Evolutionary conservation across 2,888 invertebrate species (phyloP), one percentile per base, ranked within the genome.

Genomic region (Eristalinus aeneus): DNA sequence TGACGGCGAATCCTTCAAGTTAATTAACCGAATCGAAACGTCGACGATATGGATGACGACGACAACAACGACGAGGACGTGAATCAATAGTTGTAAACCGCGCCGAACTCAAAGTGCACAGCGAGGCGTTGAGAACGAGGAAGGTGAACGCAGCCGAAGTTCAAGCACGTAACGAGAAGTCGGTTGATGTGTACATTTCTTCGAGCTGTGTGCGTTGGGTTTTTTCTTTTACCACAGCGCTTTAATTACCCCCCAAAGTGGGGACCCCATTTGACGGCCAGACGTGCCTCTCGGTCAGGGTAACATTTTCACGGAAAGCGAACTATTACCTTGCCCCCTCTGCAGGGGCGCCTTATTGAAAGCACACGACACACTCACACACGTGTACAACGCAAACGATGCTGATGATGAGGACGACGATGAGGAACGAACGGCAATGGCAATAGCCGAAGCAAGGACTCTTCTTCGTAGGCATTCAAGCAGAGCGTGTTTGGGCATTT

Each of bases 261-360:
- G 27, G 60, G 34, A 68, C 34, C 36, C 63, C 56, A 71, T 64
- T 84, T 74, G 73, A 78, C 65, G 74, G 77, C 77, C 86, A 86
- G 86, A 86, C 86, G 60, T 65, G 81, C 65, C 82, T 82, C 77
- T 86, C 82, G 86, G 86, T 82, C 86, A 86, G 86, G 86, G 86
- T 22, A 36, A 56, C 65, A 75, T 72, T 68, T 74, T 64, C 34
- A 54, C 32, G 60, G 27, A 60, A 73, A 60, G 39, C 56, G 56
- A 58, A 67, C 61, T 64, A 27, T 72, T 67, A 75, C 76, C 74
- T 71, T 80, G 80, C 56, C 61, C 71, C 54, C 64, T 53, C 31
- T 39, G 16, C 63, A 60, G 22, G n/a, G 54, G 16, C 22, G 36
- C 39, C 46, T 46, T 32, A 73, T 73, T 72, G 73, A 73, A 65